Evolutionary conservation across 1,140 invertebrate species (phyloP), one percentile per base, ranked within the genome.

Genomic region (Nylanderia fulva): DNA sequence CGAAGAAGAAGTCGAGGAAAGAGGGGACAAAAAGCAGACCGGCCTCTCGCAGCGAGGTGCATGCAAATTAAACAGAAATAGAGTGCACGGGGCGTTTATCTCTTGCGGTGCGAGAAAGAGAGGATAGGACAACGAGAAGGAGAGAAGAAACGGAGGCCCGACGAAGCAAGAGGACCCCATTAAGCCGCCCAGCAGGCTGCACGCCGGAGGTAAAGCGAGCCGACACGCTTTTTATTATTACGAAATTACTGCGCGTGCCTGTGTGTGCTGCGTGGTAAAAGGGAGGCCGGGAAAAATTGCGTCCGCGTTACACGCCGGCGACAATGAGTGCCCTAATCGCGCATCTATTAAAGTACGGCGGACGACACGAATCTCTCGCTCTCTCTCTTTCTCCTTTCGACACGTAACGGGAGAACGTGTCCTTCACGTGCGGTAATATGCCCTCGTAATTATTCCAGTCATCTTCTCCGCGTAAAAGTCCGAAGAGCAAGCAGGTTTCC

Each of bases 111-210:
- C 42, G 58, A 56, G 58, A 42, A 61, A 13, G 42, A 21, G n/a
- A 36, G 75, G 58, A 13, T 66, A 48, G 36, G 86, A 45, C 1
- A n/a, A 36, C 11, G 18, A 21, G n/a, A 86, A 72, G 9, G 48
- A 85, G 83, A 86, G 69, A 89, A 85, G 86, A 71, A 85, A 77
- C 74, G 79, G 63, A 80, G 82, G 48, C 7, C 13, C 58, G 56
- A 48, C 71, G 56, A 66, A 77, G 83, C 66, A 77, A 85, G 58
- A 85, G 84, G 76, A 75, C 68, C 89, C 92, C 86, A 93, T 94
- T 94, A 93, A 91, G 86, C 83, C 77, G 90, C 91, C 82, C 92
- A 91, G 91, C 92, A 90, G 88, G 91, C 83, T 84, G 88, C 87
- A 88, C 85, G 76, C 76, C 76, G 79, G 72, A 77, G 56, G 82